These are phyloP conservation scores for Lumbricus terrestris DNA, from an alignment of 2,888 invertebrate genomes.

Conservation along the genomic window DNA sequence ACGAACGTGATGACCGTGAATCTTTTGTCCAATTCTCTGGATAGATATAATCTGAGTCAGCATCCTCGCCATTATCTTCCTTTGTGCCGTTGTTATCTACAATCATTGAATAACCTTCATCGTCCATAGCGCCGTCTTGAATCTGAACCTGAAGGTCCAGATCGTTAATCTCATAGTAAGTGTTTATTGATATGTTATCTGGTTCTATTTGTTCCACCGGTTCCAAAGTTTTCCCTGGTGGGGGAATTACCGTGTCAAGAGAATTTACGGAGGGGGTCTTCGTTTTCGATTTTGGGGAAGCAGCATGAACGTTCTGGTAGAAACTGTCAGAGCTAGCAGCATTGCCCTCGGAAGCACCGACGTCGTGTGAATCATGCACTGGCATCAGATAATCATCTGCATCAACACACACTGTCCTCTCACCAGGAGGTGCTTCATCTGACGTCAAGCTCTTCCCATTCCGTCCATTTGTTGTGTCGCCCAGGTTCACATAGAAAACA, in stretches of 20 bases:
- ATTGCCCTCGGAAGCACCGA: not conserved
- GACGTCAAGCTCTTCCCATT: not conserved
- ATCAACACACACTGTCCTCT: not conserved
- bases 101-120: constrained; percentile 16
- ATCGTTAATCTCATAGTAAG: not conserved
- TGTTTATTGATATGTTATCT: not conserved
- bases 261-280: not conserved
- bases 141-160: not conserved
- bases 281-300: not conserved
- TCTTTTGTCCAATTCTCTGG: not conserved
- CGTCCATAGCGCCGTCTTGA: not conserved
- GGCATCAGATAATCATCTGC: not conserved
- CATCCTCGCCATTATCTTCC: not conserved
- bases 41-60: constrained; percentile 3
- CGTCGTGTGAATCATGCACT: not conserved
- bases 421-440: not conserved
- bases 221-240: not conserved
- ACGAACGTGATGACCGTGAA: not conserved
- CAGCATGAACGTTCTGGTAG: not conserved
- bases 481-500: constrained; percentile 4
- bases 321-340: not conserved
- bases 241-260: not conserved
- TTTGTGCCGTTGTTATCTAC: not conserved
- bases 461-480: not conserved
- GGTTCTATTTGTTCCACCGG: not conserved